These are phyloP conservation scores for Formicarius rufipectus DNA, from an alignment of 2,113 vertebrate species.

Conservation along the genomic window DNA sequence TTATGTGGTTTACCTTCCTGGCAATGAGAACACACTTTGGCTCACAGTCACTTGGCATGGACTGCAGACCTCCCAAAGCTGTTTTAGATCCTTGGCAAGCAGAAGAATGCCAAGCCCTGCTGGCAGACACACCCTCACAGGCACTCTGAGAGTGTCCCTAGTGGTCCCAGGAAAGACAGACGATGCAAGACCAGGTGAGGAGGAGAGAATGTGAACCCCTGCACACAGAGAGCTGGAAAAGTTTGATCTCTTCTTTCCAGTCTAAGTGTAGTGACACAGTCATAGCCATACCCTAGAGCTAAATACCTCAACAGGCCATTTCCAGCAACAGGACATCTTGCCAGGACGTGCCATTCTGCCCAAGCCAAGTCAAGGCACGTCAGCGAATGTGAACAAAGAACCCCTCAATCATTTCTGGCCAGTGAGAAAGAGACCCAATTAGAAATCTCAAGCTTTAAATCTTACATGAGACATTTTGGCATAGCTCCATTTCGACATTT, in stretches of 20 bases:
- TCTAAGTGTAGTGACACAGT: background rate
- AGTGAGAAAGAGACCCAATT: background rate
- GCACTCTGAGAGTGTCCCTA: background rate
- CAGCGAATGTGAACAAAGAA: background rate
- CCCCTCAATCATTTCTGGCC: background rate
- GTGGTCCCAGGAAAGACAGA: background rate
- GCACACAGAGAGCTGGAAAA: background rate
- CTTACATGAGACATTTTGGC: background rate
- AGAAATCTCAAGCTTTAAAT: background rate
- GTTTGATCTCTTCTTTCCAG: background rate
- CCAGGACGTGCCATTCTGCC: background rate
- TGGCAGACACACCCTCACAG: background rate
- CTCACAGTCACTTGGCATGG: background rate
- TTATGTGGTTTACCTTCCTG: background rate
- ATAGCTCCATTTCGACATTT: background rate
- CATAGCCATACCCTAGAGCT: background rate
- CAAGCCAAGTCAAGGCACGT: background rate
- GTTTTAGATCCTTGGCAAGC: background rate
- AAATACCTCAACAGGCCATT: background rate
- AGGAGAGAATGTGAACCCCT: background rate
- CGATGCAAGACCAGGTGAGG: background rate
- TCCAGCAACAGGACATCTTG: background rate
- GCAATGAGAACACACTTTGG: background rate
- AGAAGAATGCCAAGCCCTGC: background rate
- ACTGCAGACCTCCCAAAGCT: background rate